Conservation (phyloP, 2,797 vertebrate genomes). For the Loris lydekkerianus region DNA sequence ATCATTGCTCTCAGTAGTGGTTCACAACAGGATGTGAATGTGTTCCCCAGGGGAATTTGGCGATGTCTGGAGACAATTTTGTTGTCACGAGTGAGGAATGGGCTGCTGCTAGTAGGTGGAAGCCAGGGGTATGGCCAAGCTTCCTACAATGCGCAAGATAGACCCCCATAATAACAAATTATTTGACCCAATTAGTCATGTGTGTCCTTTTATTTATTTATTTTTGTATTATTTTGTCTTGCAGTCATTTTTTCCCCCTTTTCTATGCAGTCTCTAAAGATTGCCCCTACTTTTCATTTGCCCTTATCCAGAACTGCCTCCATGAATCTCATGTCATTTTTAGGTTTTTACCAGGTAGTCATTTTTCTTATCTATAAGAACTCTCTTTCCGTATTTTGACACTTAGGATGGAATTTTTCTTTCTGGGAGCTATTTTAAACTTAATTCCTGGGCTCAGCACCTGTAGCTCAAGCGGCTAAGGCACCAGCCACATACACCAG, state of each 20-base stretch:
- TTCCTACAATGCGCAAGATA: neutral
- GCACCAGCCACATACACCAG: no score
- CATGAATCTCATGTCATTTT: neutral
- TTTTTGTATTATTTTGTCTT: slow-evolving; percentile 2
- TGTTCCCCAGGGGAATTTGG: neutral
- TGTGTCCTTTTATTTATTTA: neutral
- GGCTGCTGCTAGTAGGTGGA: neutral
- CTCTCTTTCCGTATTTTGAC: neutral
- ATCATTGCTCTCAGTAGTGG: neutral
- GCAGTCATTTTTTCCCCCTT: neutral
- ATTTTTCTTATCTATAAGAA: neutral
- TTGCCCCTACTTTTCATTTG: neutral
- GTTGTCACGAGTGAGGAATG: neutral
- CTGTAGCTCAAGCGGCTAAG: no score
- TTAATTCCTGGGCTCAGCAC: neutral
- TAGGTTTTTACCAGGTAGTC: neutral
- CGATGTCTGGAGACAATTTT: slow-evolving; percentile 20
- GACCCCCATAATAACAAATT: neutral
- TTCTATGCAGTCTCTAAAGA: neutral
- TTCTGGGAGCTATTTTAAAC: neutral
- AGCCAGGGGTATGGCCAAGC: neutral
- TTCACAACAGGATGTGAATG: slow-evolving; percentile 49
- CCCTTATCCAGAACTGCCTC: neutral
- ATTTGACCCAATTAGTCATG: neutral
- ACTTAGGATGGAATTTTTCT: neutral